Evolutionary conservation across 2,113 vertebrate species (phyloP).

Genomic region (Trochalopteron elliotii): DNA sequence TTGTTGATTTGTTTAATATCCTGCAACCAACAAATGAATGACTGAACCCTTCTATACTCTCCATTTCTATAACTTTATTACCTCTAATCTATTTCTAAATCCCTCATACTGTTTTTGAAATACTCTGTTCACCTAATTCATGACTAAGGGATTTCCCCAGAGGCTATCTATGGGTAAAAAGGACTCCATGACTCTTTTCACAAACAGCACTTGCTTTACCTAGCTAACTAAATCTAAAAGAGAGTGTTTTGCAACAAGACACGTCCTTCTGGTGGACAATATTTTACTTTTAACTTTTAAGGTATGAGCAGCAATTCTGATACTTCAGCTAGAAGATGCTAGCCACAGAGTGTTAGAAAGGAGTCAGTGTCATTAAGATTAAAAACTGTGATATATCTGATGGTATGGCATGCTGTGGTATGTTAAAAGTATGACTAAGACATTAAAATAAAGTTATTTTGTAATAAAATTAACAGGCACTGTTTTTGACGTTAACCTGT

Average conservation of each 20-base stretch:
- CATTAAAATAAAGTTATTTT: constrained; percentile 1
- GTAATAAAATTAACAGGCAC: not conserved
- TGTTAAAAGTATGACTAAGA: not conserved
- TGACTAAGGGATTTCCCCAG: constrained; percentile 68
- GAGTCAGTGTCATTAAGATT: not conserved
- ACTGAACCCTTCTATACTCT: not conserved
- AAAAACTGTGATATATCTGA: not conserved
- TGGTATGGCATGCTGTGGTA: not conserved
- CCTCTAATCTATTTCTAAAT: constrained; percentile 34
- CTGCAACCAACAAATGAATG: constrained; percentile 8
- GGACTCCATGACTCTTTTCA: constrained; percentile 38
- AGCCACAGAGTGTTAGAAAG: not conserved
- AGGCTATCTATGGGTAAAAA: constrained; percentile 45
- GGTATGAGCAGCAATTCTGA: not conserved
- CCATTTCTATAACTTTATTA: constrained; percentile 12
- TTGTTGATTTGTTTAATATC: not conserved
- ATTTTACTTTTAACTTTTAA: not conserved
- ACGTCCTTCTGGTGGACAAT: not conserved
- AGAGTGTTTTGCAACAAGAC: not conserved
- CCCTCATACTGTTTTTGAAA: constrained; percentile 53
- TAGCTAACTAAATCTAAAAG: constrained; percentile 2
- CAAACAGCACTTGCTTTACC: constrained; percentile 31
- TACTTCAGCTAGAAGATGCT: not conserved
- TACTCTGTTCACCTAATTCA: constrained; percentile 50
- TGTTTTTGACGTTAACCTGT: not conserved